phyloP scores from a whole-genome alignment of 2,113 vertebrate genomes.

The Brachypteracias leptosomus region DNA sequence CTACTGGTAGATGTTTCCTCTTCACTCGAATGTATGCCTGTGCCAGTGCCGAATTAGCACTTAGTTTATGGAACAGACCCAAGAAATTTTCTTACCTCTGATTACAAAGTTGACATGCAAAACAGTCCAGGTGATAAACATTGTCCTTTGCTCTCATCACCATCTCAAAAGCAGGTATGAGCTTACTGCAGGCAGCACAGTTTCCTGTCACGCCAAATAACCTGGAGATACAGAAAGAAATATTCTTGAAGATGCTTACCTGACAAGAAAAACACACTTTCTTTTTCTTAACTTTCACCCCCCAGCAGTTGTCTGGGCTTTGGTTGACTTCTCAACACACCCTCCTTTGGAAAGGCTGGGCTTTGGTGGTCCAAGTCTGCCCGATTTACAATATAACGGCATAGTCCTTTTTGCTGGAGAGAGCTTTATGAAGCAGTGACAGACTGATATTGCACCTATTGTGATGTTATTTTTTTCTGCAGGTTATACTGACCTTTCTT shows the following conservation, averaged over 20 bases:
- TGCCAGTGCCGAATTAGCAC: neutral
- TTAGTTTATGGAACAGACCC: neutral
- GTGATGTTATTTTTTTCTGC: neutral
- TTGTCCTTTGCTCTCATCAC: constrained; percentile 99
- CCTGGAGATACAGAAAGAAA: constrained; percentile 72
- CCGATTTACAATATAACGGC: neutral
- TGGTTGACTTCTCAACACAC: neutral
- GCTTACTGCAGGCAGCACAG: constrained; percentile 97
- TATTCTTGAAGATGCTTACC: neutral
- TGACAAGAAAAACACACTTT: neutral
- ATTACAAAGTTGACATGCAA: constrained; percentile 98
- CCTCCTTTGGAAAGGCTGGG: neutral
- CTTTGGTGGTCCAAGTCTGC: neutral
- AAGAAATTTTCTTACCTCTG: constrained; percentile 85
- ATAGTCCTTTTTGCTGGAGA: neutral
- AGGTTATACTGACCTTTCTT: constrained; percentile 41
- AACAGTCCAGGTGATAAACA: constrained; percentile 99
- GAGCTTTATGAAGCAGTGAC: neutral
- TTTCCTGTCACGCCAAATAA: constrained; percentile 98
- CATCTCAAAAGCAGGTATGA: constrained; percentile 99
- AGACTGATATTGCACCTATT: neutral
- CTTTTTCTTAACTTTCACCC: neutral
- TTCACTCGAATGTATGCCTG: neutral
- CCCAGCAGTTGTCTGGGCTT: neutral
- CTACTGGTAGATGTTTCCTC: neutral